Conservation (phyloP, 2,797 vertebrate species). For the Anolis apletophallus region DNA sequence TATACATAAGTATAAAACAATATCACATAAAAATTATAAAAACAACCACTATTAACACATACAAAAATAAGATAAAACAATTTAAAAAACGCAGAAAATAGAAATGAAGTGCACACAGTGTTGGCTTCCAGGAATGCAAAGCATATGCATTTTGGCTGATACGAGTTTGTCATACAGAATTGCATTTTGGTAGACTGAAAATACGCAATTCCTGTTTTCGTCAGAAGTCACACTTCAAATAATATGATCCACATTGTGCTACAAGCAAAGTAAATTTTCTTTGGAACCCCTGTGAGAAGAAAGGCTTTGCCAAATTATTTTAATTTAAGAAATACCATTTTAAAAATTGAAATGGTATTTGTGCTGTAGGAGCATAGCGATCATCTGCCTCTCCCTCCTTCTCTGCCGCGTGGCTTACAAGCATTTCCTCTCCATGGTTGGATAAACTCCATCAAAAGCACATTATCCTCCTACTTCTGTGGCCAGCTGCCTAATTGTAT, state of each 20-base stretch:
- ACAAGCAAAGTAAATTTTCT: not conserved
- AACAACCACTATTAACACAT: too few species aligned
- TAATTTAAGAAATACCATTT: conserved; percentile 65
- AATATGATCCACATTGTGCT: not conserved
- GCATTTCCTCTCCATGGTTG: conserved; percentile 91
- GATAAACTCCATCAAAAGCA: conserved; percentile 97
- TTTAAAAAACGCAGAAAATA: not conserved
- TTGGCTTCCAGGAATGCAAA: not conserved
- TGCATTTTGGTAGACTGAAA: not conserved
- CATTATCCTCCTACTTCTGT: conserved; percentile 89
- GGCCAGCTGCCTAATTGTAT: conserved; percentile 94
- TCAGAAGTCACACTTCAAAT: not conserved
- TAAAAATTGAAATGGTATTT: conserved; percentile 65
- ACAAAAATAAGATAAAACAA: too few species aligned
- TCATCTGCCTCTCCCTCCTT: conserved; percentile 40
- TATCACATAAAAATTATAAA: too few species aligned
- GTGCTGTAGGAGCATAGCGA: conserved; percentile 65
- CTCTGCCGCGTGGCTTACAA: conserved; percentile 80
- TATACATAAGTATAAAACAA: too few species aligned
- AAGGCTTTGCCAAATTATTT: conserved; percentile 40
- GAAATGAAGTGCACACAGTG: not conserved
- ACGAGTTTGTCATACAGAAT: not conserved
- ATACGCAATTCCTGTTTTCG: not conserved
- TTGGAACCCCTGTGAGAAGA: not conserved
- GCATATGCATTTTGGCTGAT: not conserved